Evolutionary conservation across 2,888 invertebrate species (phyloP).

Genomic region (Tortricodes alternella): DNA sequence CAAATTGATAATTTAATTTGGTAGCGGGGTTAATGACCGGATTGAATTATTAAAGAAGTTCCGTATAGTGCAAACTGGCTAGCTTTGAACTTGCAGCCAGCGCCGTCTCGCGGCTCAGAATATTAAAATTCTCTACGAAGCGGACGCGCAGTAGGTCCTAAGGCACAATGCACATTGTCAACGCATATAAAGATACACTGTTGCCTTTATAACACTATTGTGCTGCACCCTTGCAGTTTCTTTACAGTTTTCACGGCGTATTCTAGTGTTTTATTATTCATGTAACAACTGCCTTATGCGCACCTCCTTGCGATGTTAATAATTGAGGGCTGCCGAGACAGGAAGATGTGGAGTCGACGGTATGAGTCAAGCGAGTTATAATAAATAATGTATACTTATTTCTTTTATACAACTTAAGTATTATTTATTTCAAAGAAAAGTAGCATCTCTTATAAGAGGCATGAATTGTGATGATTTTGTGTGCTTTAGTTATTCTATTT

Average conservation of each 20-base stretch:
- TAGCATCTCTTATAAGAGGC: not conserved
- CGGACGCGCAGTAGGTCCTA: conserved; percentile 41
- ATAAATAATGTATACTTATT: conserved; percentile 46
- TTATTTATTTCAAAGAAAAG: not conserved
- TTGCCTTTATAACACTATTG: conserved; percentile 78
- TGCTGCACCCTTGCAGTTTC: conserved; percentile 70
- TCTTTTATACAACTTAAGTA: conserved; percentile 5
- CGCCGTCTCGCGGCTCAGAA: conserved; percentile 45
- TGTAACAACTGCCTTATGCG: conserved; percentile 70
- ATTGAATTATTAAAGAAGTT: conserved; percentile 60
- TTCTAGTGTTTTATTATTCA: conserved; percentile 77
- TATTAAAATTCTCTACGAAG: conserved; percentile 51
- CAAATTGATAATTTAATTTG: conserved; percentile 16
- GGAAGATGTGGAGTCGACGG: conserved; percentile 48
- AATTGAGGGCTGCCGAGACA: conserved; percentile 73
- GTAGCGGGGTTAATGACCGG: conserved; percentile 49
- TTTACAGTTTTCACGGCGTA: conserved; percentile 71
- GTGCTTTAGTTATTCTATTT: too few species aligned
- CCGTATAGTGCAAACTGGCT: conserved; percentile 55
- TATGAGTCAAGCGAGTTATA: conserved; percentile 43
- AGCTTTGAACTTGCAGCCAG: conserved; percentile 46
- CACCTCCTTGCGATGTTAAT: conserved; percentile 69
- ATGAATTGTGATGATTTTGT: too few species aligned
- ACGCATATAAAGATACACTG: conserved; percentile 76
- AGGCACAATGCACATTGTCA: conserved; percentile 78